phyloP scores from a whole-genome alignment of 2,113 vertebrate genomes.

The Aix galericulata region DNA sequence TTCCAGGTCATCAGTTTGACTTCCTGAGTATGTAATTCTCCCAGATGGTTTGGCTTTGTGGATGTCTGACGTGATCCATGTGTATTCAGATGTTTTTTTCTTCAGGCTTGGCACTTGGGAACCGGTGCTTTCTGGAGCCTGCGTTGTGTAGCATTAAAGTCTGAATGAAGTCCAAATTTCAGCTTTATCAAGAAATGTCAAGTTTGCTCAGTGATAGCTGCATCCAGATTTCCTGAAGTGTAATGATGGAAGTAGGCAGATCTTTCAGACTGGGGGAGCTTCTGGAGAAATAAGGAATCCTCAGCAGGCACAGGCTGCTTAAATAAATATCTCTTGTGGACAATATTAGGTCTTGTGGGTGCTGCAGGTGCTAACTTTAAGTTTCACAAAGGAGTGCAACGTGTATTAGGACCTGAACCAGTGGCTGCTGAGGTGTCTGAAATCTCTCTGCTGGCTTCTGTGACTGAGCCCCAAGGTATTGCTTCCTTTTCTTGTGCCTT shows the following conservation, averaged over 20 bases:
- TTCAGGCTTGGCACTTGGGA: conserved; percentile 1
- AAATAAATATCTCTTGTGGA: neutral
- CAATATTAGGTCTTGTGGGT: neutral
- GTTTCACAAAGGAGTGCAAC: neutral
- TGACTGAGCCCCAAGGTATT: neutral
- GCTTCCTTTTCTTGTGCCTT: neutral
- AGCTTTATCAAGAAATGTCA: conserved; percentile 49
- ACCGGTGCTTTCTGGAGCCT: neutral
- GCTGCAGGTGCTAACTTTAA: neutral
- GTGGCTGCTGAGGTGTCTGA: neutral
- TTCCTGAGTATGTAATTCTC: conserved; percentile 26
- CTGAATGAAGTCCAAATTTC: conserved; percentile 52
- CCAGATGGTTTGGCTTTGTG: conserved; percentile 18
- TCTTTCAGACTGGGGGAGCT: neutral
- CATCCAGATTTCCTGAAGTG: neutral
- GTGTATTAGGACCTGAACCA: neutral
- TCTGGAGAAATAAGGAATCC: neutral
- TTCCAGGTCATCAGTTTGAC: conserved; percentile 51
- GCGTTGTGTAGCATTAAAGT: conserved; percentile 23
- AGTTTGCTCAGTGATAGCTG: conserved; percentile 29
- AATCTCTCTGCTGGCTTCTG: neutral
- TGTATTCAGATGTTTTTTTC: conserved; percentile 1
- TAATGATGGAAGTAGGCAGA: neutral
- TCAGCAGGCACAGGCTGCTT: neutral
- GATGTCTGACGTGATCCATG: conserved; percentile 15